Evolutionary conservation across 2,797 vertebrate genomes (phyloP), one percentile per base, ranked within the genome.

Genomic region (Mus caroli): DNA sequence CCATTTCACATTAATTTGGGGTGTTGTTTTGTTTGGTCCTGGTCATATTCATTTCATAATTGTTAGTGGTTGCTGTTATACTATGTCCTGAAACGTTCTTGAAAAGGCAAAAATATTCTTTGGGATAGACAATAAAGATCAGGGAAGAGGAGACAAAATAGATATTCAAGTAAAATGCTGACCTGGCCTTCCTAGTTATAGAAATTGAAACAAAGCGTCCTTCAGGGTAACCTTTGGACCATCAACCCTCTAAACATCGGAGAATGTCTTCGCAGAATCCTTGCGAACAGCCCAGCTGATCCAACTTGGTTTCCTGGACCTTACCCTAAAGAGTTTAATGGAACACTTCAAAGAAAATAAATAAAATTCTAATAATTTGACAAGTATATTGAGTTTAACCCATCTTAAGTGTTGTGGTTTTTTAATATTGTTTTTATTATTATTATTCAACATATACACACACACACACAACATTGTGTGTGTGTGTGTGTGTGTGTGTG

Each of bases 51-150:
- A 75, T 82, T 20, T 83, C 22, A 54, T 90, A 31, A 28, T 26
- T 87, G 28, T 64, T 40, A 46, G 13, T 26, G 34, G 75, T 6
- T 84, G 19, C 5, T 94, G 50, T 92, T 71, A 78, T 13, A 82
- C 14, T 54, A 87, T 88, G 17, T 12, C 46, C n/a, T n/a, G 20
- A 6, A 62, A 64, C 88, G 26, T 60, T 24, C 80, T 96, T 67
- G 43, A 90, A 89, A 93, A 46, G 1, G 7, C 4, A 64, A 84
- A 83, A 90, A 90, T 90, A 86, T 54, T 94, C 52, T 94, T 58
- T 95, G 58, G 19, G 90, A 19, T 89, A 92, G n/a, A 88, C 71
- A 77, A 94, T 67, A 90, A 92, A 94, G 46, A 60, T 52, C 40
- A 94, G 26, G n/a, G 10, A 52, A 86, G 88, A 7, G 31, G 12